phyloP scores from a whole-genome alignment of 37 sponge, comb jelly and placozoan species.

The Aphrocallistes beatrix region DNA sequence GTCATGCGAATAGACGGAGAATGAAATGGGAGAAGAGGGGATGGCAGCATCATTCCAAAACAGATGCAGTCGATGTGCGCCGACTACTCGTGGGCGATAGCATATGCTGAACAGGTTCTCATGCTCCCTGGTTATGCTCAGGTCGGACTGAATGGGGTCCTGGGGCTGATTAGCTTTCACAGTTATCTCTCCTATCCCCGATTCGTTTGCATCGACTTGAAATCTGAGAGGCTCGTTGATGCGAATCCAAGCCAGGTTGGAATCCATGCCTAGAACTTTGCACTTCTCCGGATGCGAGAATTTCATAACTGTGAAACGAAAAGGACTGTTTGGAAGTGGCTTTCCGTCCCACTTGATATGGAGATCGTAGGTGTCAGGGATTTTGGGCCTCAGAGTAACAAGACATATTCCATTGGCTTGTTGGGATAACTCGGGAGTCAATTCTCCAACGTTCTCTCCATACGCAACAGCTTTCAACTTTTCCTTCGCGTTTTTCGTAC shows the following conservation, averaged over 20 bases:
- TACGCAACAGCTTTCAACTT: not conserved
- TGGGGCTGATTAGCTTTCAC: not conserved
- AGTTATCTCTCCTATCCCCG: not conserved
- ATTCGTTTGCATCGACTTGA: not conserved
- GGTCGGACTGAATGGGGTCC: not conserved
- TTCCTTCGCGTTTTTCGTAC: not conserved
- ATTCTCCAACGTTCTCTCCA: not conserved
- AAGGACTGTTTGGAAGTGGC: not conserved
- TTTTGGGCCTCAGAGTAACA: not conserved
- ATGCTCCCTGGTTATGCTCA: not conserved
- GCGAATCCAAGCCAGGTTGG: not conserved
- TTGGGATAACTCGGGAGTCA: not conserved
- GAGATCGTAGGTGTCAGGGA: conserved; percentile 1
- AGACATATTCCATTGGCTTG: not conserved
- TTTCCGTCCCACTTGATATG: not conserved
- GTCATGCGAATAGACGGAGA: not conserved
- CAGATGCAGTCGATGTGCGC: not conserved
- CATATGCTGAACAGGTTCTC: not conserved
- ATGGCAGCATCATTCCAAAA: not conserved
- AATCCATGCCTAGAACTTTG: not conserved
- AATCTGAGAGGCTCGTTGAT: not conserved
- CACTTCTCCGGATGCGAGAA: conserved; percentile 2
- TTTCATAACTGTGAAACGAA: not conserved
- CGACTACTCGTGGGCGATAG: not conserved
- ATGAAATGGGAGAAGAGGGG: not conserved